Percentiles rank a stretch among this genome's conserved stretches.
Conservation (phyloP, 2,113 vertebrate genomes). For the Talpa occidentalis region DNA sequence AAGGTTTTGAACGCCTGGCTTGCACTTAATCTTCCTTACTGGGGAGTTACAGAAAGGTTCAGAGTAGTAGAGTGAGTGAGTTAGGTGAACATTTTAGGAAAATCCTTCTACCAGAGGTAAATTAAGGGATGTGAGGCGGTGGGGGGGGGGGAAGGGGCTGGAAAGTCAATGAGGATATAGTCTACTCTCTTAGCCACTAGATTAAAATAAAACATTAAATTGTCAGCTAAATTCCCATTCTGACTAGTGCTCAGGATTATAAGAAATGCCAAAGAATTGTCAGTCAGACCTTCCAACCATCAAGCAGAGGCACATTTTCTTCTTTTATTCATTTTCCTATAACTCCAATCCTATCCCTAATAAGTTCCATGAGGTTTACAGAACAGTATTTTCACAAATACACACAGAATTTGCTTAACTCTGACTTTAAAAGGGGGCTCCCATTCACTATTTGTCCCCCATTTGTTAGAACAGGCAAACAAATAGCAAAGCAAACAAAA, state of each 20-base stretch:
- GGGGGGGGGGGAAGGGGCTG: no score
- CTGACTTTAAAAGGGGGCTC: background rate
- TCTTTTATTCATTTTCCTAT: background rate
- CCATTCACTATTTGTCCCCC: background rate
- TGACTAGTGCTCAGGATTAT: background rate
- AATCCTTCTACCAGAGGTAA: background rate
- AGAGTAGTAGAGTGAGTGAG: background rate
- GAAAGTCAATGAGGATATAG: background rate
- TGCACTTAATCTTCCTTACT: background rate
- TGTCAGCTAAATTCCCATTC: background rate
- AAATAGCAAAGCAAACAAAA: background rate
- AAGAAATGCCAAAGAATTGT: background rate
- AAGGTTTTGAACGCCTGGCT: background rate
- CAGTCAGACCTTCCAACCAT: background rate
- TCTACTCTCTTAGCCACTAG: background rate
- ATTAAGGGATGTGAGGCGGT: background rate
- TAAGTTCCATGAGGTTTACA: background rate
- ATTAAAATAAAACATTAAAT: background rate
- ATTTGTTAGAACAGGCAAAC: background rate
- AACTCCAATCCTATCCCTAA: background rate
- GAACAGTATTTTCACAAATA: background rate
- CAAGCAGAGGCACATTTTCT: background rate
- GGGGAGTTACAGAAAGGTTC: background rate
- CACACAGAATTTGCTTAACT: background rate
- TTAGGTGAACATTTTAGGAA: background rate